phyloP scores from a whole-genome alignment of 2,797 vertebrate species.

The Furcifer pardalis region DNA sequence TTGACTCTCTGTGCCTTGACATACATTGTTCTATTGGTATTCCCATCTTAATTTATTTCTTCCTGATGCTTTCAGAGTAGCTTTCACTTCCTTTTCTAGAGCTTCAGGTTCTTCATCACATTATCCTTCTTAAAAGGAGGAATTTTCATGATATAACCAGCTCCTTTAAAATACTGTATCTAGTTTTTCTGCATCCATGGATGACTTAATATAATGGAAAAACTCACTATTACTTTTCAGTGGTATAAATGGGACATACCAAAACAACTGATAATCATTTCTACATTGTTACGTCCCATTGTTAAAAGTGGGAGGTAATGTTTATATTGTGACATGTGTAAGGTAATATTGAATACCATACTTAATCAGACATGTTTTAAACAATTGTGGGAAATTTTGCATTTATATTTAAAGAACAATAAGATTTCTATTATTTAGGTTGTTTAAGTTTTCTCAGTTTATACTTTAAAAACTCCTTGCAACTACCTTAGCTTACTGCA shows the following conservation, averaged over 20 bases:
- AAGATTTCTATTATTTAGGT: constrained; percentile 38
- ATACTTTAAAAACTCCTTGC: constrained; percentile 56
- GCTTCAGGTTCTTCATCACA: no score
- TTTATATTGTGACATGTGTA: constrained; percentile 39
- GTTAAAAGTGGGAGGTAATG: constrained; percentile 25
- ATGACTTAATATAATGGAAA: constrained; percentile 24
- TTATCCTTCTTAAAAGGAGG: no score
- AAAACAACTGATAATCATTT: background rate
- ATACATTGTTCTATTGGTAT: no score
- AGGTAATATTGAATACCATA: constrained; percentile 52
- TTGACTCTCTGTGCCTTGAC: no score
- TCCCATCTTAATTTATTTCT: no score
- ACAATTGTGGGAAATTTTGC: constrained; percentile 21
- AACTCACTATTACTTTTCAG: background rate
- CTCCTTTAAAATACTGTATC: constrained; percentile 1
- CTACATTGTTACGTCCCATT: background rate
- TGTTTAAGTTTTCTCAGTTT: constrained; percentile 48
- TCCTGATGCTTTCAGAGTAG: no score
- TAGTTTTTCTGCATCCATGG: background rate
- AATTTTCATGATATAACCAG: background rate
- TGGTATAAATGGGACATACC: background rate
- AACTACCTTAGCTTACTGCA: constrained; percentile 56
- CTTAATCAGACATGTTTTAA: constrained; percentile 45
- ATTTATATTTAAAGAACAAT: constrained; percentile 32
- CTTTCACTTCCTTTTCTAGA: no score